phyloP scores from a whole-genome alignment of 2,888 invertebrate species.

The Netelia fuscicornis region DNA sequence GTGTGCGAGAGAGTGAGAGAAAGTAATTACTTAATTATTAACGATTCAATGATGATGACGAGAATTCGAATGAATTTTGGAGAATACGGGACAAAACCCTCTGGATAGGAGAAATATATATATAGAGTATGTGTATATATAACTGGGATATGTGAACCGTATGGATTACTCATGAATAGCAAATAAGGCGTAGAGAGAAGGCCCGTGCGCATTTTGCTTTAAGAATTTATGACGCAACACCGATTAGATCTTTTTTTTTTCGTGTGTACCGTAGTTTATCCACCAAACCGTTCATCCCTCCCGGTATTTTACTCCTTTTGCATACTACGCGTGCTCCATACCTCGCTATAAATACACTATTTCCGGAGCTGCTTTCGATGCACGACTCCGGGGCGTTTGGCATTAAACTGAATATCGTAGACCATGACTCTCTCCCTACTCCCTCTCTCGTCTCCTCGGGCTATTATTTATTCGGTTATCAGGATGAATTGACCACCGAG shows the following conservation, averaged over 20 bases:
- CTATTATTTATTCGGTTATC: constrained; percentile 43
- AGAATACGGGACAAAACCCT: neutral
- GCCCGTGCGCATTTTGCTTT: constrained; percentile 38
- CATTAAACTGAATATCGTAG: constrained; percentile 7
- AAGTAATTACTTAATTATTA: constrained; percentile 61
- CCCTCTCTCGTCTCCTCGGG: neutral
- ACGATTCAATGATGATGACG: constrained; percentile 45
- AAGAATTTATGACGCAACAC: constrained; percentile 62
- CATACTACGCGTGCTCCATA: constrained; percentile 17
- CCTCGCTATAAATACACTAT: constrained; percentile 5
- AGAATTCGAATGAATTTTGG: constrained; percentile 22
- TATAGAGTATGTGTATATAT: neutral
- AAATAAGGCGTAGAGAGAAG: constrained; percentile 55
- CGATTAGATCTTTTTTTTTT: constrained; percentile 60
- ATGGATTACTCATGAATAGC: constrained; percentile 64
- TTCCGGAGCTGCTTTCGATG: constrained; percentile 1
- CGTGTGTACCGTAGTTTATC: constrained; percentile 45
- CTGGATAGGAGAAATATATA: neutral
- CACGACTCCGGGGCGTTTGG: constrained; percentile 5
- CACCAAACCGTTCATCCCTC: constrained; percentile 3
- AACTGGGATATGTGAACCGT: constrained; percentile 23
- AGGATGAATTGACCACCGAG: neutral
- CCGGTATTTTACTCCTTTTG: neutral
- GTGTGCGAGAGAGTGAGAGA: neutral
- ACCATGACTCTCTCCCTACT: neutral